Conservation (phyloP, 1,140 invertebrate genomes). For the Diorhabda elongata region DNA sequence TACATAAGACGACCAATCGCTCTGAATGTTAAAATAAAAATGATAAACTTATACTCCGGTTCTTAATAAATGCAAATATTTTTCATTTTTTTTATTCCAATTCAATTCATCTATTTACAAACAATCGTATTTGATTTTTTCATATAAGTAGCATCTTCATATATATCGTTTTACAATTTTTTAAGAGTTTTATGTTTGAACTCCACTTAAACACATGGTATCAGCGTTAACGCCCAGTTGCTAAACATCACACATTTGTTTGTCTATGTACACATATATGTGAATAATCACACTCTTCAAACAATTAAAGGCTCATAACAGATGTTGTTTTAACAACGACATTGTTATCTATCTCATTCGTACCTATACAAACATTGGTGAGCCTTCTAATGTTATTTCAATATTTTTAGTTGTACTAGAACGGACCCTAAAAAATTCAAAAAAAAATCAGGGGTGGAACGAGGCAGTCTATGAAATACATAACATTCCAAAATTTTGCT, state of each 20-base stretch:
- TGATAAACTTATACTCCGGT: too few relatives aligned
- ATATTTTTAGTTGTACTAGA: not conserved
- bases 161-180: not conserved
- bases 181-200: not conserved
- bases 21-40: too few relatives aligned
- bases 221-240: not conserved
- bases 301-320: slow-evolving; percentile 2
- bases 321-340: not conserved
- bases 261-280: slow-evolving; percentile 1
- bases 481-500: too few relatives aligned
- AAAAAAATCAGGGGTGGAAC: not conserved
- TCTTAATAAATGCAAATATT: too few relatives aligned
- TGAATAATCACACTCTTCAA: slow-evolving; percentile 9
- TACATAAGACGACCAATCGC: too few relatives aligned
- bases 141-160: not conserved
- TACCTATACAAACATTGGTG: slow-evolving; percentile 9
- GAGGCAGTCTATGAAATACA: not conserved
- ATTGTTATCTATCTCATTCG: not conserved
- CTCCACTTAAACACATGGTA: not conserved
- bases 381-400: slow-evolving; percentile 8
- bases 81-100: too few relatives aligned
- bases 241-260: slow-evolving; percentile 1
- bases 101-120: too few relatives aligned
- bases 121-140: not conserved
- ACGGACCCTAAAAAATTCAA: not conserved